A percentile compares a stretch with the other conserved stretches of the same genome.
These are phyloP conservation scores for Elephantulus edwardii DNA, from an alignment of 2,113 vertebrate genomes.

Conservation along the genomic window DNA sequence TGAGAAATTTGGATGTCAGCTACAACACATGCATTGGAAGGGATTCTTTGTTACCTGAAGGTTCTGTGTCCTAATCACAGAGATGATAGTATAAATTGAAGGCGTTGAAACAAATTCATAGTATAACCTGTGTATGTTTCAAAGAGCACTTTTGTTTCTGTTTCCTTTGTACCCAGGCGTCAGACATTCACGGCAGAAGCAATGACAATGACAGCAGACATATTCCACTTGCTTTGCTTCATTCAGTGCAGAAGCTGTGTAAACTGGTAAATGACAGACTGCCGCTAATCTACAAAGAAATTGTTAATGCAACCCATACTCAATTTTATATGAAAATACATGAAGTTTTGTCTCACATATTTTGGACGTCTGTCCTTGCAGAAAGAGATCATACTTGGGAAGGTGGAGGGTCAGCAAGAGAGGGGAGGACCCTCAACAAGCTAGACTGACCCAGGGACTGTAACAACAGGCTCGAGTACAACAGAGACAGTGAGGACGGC, in stretches of 20 bases:
- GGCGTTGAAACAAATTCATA: no score
- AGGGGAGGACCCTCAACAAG: no score
- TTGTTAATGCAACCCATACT: not conserved
- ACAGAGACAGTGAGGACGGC: no score
- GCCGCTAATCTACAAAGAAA: accelerated
- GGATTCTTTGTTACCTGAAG: not conserved
- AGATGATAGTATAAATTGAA: not conserved
- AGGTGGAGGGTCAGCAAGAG: no score
- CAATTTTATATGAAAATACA: no score
- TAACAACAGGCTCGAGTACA: no score
- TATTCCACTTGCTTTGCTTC: no score
- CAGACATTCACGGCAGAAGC: not conserved
- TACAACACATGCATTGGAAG: no score
- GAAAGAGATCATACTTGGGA: no score
- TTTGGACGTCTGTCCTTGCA: no score
- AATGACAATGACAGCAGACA: accelerated
- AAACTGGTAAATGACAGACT: not conserved
- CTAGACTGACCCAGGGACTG: no score
- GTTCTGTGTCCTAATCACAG: not conserved
- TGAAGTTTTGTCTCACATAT: no score
- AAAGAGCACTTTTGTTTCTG: not conserved
- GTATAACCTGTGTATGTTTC: not conserved
- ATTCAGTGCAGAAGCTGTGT: not conserved
- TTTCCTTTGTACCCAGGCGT: accelerated
- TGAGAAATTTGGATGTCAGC: not conserved